Conservation (phyloP, 35 echinoderm and acorn worm genomes). For the Chiridota heheva region DNA sequence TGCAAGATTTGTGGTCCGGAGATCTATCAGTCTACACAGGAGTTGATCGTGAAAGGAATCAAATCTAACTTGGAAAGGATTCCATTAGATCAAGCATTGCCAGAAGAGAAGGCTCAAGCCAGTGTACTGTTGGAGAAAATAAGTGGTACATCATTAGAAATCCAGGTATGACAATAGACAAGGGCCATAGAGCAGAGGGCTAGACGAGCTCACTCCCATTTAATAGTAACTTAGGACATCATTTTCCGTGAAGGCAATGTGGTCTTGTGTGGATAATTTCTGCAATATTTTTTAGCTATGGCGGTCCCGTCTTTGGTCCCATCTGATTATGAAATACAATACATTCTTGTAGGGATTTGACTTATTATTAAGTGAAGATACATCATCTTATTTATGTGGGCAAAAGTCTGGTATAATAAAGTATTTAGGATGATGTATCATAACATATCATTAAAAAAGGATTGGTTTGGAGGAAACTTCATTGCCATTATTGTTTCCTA, state of each 20-base stretch:
- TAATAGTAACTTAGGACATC: not conserved
- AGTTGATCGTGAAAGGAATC: conserved; percentile 69
- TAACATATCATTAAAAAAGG: too few species aligned
- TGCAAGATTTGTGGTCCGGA: conserved; percentile 71
- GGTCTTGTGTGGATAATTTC: not conserved
- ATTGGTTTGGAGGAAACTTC: too few species aligned
- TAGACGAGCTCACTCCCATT: too few species aligned
- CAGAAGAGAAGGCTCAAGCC: conserved; percentile 42
- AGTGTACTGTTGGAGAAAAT: conserved; percentile 64
- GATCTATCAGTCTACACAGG: conserved; percentile 52
- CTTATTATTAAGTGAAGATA: too few species aligned
- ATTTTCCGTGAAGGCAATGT: not conserved
- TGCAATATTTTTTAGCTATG: not conserved
- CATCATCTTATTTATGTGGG: too few species aligned
- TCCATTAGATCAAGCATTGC: conserved; percentile 38
- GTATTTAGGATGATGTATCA: too few species aligned
- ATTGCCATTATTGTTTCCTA: too few species aligned
- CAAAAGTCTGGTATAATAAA: too few species aligned
- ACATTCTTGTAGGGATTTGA: not conserved
- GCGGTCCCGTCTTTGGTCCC: not conserved
- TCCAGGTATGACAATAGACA: conserved; percentile 37
- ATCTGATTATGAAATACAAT: not conserved
- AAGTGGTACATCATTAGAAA: not conserved
- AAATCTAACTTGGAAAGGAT: conserved; percentile 70
- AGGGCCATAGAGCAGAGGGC: not conserved